Conservation (phyloP, 2,888 invertebrate genomes). For the Napeogenes inachia region DNA sequence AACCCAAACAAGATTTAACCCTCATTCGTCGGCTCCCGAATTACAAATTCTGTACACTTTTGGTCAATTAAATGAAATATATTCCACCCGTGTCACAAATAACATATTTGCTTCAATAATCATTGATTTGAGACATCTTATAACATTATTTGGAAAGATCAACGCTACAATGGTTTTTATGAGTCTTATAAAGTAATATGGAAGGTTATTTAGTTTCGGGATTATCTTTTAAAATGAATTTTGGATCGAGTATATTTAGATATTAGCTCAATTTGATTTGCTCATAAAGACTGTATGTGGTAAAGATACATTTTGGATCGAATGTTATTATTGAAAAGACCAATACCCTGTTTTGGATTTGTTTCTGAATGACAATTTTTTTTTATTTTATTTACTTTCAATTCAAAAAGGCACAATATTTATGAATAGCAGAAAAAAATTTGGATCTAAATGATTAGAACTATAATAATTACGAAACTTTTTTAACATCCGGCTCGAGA, state of each 20-base stretch:
- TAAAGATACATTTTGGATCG: no score
- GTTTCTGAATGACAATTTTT: no score
- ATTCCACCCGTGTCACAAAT: neutral
- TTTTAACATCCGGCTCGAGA: constrained; percentile 19
- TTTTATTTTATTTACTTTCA: no score
- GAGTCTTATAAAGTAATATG: neutral
- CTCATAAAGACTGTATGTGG: no score
- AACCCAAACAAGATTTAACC: no score
- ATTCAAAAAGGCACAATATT: no score
- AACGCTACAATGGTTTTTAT: neutral
- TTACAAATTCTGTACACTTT: constrained; percentile 4
- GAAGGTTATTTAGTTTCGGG: neutral
- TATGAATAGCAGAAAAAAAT: neutral
- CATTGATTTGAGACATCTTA: neutral
- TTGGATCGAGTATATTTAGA: no score
- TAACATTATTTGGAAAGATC: constrained; percentile 3
- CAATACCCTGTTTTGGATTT: no score
- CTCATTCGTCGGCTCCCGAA: neutral
- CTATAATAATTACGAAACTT: constrained; percentile 7
- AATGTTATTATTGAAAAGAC: no score
- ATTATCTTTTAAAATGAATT: neutral
- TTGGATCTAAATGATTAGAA: constrained; percentile 1
- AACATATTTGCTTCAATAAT: neutral
- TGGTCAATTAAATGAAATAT: neutral
- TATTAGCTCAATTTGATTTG: no score